Evolutionary conservation across 2,113 vertebrate species (phyloP), one percentile per base, ranked within the genome.

Genomic region (Charadrius vociferus): DNA sequence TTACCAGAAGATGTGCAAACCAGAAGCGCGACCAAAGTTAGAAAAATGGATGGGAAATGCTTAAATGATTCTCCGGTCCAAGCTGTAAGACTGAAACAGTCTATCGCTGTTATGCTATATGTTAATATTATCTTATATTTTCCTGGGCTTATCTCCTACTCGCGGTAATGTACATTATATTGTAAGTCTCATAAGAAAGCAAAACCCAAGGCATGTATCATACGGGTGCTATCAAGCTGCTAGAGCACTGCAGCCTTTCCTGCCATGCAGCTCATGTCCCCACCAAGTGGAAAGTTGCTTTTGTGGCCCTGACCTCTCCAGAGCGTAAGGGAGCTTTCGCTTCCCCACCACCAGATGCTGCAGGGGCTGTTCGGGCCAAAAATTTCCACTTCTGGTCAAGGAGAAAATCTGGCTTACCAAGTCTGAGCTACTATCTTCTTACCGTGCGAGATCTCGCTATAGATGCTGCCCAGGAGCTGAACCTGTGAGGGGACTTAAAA

Each of bases 391-490:
- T 17, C 26, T 39, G 80, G 58, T 29, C 47, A 66, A 10, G 81
- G 29, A 53, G 6, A 53, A 88, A 77, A n/a, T n/a, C 36, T 16
- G 11, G 53, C 30, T 81, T 24, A 36, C 41, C 39, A 55, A 65
- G 47, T 9, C 50, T 8, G 68, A n/a, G 62, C 72, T 58, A 21
- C 24, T 20, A 3, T 34, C 39, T 85, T 77, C 98, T 97, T 98
- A 98, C 98, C 98, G 1, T 65, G 91, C 77, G 52, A 65, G 41
- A 53, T 65, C 7, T 78, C 18, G 6, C 56, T 43, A 94, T 21
- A 24, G 95, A 2, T 39, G 71, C 24, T 52, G 68, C 24, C 70
- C 86, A 36, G 45, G 81, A 47, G 24, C 1, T 32, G 82, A 32
- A 96, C 70, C 36, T 37, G 20, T 1, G 29, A 8, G 37, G 84